Conservation (phyloP, 2,113 vertebrate genomes). For the Scalopus aquaticus region DNA sequence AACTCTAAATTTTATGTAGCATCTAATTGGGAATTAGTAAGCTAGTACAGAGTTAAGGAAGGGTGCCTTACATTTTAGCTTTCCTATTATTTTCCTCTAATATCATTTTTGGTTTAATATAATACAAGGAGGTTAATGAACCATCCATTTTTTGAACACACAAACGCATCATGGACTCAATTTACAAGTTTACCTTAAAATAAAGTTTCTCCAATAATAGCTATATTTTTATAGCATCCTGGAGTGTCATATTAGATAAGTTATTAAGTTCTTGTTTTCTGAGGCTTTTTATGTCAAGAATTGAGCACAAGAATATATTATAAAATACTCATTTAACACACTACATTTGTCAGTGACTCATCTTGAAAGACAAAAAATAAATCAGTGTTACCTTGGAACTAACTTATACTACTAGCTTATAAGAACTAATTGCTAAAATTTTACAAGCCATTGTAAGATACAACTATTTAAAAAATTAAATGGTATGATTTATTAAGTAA, state of each 20-base stretch:
- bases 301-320: neutral
- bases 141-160: neutral
- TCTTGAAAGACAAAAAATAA: neutral
- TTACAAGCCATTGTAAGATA: neutral
- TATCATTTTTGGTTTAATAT: neutral
- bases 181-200: neutral
- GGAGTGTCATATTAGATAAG: neutral
- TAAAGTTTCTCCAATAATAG: neutral
- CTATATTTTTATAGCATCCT: neutral
- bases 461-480: neutral
- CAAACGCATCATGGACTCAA: neutral
- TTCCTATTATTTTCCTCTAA: neutral
- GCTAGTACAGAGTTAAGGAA: neutral
- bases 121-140: neutral
- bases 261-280: neutral
- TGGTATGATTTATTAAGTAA: neutral
- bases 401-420: neutral
- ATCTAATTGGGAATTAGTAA: neutral
- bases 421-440: neutral
- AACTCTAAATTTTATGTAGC: neutral
- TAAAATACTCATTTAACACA: neutral
- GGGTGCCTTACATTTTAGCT: neutral
- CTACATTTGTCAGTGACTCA: neutral
- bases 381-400: neutral
- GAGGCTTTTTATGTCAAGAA: neutral